Evolutionary conservation across 2,888 invertebrate genomes (phyloP), one percentile per base, ranked within the genome.

Genomic region (Mythimna impura): DNA sequence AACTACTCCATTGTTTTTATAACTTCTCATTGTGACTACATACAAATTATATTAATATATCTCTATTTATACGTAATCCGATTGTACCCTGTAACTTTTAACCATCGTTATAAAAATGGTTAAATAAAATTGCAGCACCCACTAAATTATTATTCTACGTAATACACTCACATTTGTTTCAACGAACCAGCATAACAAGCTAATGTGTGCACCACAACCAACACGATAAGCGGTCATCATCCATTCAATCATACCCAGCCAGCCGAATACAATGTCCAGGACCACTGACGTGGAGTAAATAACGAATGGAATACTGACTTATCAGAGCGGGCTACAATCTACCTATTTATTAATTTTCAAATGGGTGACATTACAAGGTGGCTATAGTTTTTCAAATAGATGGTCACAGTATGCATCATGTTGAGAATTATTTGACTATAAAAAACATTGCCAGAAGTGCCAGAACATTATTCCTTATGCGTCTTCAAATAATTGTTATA

Each of bases 201-300:
- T 62, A 57, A 78, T 73, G 62, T 66, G 57, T 62, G 67, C 69
- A 47, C 34, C 66, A 43, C 81, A 65, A 78, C 72, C 82, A 71
- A 68, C 78, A 30, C 47, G 73, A 71, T 73, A 78, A 82, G 82
- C 65, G 70, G 67, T 55, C 73, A 78, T 66, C 66, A 63, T 67
- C 67, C 73, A 71, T 82, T 82, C 82, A 80, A 67, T 82, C 70
- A 78, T 34, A 71, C 30, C 65, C 78, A 82, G 30, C 67, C 69
- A 65, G 61, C 70, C 55, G 66, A 61, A 72, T 52, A 65, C 57
- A 65, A 47, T 67, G 61, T 40, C 34, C 62, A 57, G 36, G 7
- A 54, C 54, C 20, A 43, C 30, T 7, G 20, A 30, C 65, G 67
- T 0, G 0, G 73, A 82, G 25, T 3, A 20, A 10, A 5, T 6